Conservation (phyloP, 2,113 vertebrate genomes). For the Microtus pennsylvanicus region DNA sequence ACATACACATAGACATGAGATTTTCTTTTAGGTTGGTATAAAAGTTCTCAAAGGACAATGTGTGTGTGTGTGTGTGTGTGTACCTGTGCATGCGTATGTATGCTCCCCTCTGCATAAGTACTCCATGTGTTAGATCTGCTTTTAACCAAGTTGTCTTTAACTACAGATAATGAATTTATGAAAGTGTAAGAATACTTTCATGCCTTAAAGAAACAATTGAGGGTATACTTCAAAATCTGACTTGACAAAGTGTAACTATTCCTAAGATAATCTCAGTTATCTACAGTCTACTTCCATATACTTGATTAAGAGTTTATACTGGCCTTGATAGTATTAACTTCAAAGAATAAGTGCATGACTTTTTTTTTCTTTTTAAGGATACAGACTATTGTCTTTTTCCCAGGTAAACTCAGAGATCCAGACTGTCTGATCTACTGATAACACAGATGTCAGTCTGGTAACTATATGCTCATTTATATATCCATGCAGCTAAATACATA, state of each 20-base stretch:
- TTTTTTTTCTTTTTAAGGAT: background rate
- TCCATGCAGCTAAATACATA: background rate
- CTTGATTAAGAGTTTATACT: background rate
- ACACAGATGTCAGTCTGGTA: background rate
- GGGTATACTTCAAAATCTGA: slow-evolving; percentile 1
- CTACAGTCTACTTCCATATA: background rate
- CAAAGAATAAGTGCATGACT: background rate
- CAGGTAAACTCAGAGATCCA: background rate
- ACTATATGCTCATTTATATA: background rate
- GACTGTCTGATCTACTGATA: background rate
- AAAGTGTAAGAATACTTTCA: background rate
- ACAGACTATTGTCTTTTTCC: background rate
- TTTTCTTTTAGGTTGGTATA: background rate
- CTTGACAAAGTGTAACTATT: slow-evolving; percentile 25
- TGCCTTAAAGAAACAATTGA: slow-evolving; percentile 20
- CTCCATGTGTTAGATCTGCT: background rate
- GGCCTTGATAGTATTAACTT: background rate
- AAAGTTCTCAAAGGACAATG: background rate
- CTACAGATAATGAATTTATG: background rate
- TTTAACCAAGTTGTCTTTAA: slow-evolving; percentile 15
- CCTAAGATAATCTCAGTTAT: background rate
- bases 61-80: too few species aligned
- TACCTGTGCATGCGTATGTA: background rate
- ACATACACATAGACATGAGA: background rate
- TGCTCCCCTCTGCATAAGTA: background rate